Percentiles rank a stretch among this genome's conserved stretches.
Conservation (phyloP, 2,888 invertebrate species). For the Alsophila aescularia region DNA sequence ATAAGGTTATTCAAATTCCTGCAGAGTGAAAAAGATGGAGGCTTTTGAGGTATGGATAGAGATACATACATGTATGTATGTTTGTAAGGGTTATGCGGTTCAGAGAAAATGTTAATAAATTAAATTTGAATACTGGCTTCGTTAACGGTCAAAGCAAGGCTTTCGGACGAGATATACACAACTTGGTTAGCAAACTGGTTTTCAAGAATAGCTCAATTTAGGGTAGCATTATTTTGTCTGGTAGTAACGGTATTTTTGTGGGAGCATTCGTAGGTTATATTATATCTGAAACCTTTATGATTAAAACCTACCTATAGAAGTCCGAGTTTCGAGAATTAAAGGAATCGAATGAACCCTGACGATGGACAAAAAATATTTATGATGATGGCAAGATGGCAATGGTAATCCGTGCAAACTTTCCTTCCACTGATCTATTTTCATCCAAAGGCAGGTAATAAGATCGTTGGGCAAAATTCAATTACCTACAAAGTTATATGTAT, state of each 20-base stretch:
- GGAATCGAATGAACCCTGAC: too few species aligned
- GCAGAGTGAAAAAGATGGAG: slow-evolving; percentile 78
- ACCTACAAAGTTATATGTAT: too few species aligned
- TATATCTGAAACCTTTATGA: too few species aligned
- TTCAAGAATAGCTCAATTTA: not conserved
- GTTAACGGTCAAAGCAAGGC: slow-evolving; percentile 63
- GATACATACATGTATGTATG: slow-evolving; percentile 28
- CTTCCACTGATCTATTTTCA: too few species aligned
- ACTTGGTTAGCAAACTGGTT: slow-evolving; percentile 20
- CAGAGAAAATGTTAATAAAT: slow-evolving; percentile 69
- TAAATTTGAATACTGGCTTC: slow-evolving; percentile 71
- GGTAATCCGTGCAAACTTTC: too few species aligned
- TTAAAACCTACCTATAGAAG: too few species aligned
- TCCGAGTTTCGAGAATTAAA: too few species aligned
- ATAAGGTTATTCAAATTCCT: slow-evolving; percentile 82
- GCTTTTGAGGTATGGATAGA: slow-evolving; percentile 59
- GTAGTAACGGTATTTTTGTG: not conserved
- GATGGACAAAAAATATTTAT: too few species aligned
- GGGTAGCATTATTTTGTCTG: slow-evolving; percentile 1
- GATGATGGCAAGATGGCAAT: too few species aligned
- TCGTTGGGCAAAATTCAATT: not conserved
- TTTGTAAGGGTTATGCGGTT: slow-evolving; percentile 48
- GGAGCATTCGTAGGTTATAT: too few species aligned
- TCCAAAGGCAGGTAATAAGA: too few species aligned
- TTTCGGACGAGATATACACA: slow-evolving; percentile 24